phyloP scores from a whole-genome alignment of 2,113 vertebrate species.

The Bubo scandiacus region DNA sequence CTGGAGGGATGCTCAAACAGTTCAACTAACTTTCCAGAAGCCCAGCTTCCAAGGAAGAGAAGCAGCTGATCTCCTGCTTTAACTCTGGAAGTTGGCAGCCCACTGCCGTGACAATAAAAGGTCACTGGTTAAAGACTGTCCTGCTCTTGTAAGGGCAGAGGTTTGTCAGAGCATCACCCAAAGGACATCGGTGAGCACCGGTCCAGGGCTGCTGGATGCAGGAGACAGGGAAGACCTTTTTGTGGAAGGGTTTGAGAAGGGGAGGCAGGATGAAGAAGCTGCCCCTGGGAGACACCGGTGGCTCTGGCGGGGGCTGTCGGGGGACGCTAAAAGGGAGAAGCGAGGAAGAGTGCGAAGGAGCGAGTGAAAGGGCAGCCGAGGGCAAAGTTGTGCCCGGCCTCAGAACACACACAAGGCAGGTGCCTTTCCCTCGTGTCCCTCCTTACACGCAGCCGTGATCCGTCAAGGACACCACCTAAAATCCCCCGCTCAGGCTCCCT shows the following conservation, averaged over 20 bases:
- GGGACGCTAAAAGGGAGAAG: neutral
- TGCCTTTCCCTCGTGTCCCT: accelerated
- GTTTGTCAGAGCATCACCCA: neutral
- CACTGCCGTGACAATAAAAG: neutral
- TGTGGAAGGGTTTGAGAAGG: neutral
- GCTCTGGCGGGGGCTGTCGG: neutral
- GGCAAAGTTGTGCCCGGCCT: neutral
- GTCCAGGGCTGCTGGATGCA: neutral
- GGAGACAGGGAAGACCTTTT: too few species aligned
- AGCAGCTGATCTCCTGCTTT: neutral
- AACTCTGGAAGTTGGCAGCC: neutral
- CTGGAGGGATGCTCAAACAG: neutral
- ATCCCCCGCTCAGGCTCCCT: accelerated
- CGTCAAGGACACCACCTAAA: accelerated
- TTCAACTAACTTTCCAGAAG: neutral
- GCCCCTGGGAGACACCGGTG: accelerated
- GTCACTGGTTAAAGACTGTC: neutral
- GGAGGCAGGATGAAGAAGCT: neutral
- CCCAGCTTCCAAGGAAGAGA: neutral
- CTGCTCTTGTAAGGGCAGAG: neutral
- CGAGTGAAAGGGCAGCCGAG: neutral
- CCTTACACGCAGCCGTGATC: accelerated
- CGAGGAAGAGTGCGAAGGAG: accelerated
- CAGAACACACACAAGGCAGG: accelerated
- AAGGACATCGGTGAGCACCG: accelerated